phyloP scores from a whole-genome alignment of 2,113 vertebrate genomes.

The Cryptomyrus ogoouensis region DNA sequence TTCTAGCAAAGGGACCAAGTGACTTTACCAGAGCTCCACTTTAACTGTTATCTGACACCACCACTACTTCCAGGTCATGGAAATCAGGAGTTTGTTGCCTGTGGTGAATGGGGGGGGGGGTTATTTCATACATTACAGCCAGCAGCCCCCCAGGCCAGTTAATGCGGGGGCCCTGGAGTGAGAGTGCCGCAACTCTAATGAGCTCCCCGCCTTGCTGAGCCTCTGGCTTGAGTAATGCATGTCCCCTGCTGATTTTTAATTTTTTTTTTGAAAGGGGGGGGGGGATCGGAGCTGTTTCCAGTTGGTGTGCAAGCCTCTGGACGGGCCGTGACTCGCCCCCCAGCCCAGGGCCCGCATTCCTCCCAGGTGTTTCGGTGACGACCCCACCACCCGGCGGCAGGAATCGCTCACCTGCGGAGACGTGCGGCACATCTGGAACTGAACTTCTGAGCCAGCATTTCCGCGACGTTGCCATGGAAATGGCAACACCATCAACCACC shows the following conservation, averaged over 20 bases:
- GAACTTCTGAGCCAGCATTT: conserved; percentile 48
- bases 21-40: background rate
- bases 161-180: background rate
- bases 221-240: background rate
- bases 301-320: background rate
- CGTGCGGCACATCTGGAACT: conserved; percentile 60
- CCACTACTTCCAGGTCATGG: background rate
- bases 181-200: background rate
- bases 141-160: background rate
- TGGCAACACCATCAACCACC: conserved; percentile 20
- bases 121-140: background rate
- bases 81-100: background rate
- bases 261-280: background rate
- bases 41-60: background rate
- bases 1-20: background rate
- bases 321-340: background rate
- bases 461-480: conserved; percentile 37
- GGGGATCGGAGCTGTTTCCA: background rate
- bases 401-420: conserved; percentile 27
- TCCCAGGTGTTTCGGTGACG: conserved; percentile 19
- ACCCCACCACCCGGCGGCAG: background rate
- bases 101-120: background rate
- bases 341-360: conserved; percentile 20
- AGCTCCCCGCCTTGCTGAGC: background rate
- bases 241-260: background rate